These are phyloP conservation scores for Liolophura sinensis DNA, from an alignment of 1,140 invertebrate genomes.

Conservation along the genomic window DNA sequence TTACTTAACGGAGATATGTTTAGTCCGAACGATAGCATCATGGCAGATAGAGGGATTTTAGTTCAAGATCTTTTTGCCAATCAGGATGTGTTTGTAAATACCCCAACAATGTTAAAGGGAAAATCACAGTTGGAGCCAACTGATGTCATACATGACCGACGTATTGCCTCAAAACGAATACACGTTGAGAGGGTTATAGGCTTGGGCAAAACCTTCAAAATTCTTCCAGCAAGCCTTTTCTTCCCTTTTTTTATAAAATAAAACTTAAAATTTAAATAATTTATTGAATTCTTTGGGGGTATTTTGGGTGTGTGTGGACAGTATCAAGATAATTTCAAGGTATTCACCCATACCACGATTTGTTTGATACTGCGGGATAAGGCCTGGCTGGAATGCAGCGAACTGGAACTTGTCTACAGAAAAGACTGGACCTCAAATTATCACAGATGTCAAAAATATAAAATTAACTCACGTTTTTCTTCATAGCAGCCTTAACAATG, in stretches of 20 bases:
- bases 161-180: slow-evolving; percentile 21
- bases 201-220: slow-evolving; percentile 20
- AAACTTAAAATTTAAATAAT: slow-evolving; percentile 9
- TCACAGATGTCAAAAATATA: too few species aligned
- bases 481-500: slow-evolving; percentile 9
- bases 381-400: too few species aligned
- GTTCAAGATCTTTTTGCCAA: slow-evolving; percentile 28
- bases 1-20: slow-evolving; percentile 14
- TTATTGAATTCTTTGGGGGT: slow-evolving; percentile 17
- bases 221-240: slow-evolving; percentile 12
- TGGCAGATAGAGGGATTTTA: slow-evolving; percentile 29
- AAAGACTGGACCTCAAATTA: too few species aligned
- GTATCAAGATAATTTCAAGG: too few species aligned
- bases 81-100: slow-evolving; percentile 26
- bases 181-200: slow-evolving; percentile 27
- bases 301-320: slow-evolving; percentile 18
- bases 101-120: slow-evolving; percentile 25
- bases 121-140: slow-evolving; percentile 22
- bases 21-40: slow-evolving; percentile 21
- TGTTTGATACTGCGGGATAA: too few species aligned
- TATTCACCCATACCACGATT: too few species aligned
- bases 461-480: too few species aligned
- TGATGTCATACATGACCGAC: slow-evolving; percentile 17
- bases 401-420: too few species aligned
- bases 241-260: too few species aligned